A percentile compares a stretch with the other conserved stretches of the same genome.
phyloP scores from a whole-genome alignment of 2,797 vertebrate species.

The Heteromormyrus szaboi region DNA sequence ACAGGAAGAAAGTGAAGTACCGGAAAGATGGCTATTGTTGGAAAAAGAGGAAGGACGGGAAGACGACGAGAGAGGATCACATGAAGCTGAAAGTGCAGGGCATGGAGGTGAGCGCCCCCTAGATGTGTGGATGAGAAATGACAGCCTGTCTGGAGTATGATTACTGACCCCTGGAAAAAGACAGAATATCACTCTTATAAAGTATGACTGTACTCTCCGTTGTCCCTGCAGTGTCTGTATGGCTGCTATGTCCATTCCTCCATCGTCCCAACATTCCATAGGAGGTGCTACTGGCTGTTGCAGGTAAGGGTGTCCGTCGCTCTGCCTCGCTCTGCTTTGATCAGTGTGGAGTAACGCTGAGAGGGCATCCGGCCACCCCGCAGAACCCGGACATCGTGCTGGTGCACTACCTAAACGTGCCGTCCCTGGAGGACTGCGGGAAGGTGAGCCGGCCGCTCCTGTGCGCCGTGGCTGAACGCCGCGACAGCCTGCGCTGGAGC shows the following conservation, averaged over 20 bases:
- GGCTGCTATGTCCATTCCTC: constrained; percentile 91
- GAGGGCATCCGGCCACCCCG: constrained; percentile 10
- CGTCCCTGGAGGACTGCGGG: constrained; percentile 92
- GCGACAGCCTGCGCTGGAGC: constrained; percentile 98
- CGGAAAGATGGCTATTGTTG: constrained; percentile 84
- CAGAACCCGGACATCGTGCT: constrained; percentile 97
- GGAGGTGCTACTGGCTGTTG: constrained; percentile 86
- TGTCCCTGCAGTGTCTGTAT: constrained; percentile 74
- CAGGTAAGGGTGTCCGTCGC: constrained; percentile 58
- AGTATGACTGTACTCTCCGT: not conserved
- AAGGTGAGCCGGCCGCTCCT: constrained; percentile 92
- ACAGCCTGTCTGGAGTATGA: not conserved
- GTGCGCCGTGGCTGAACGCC: constrained; percentile 96
- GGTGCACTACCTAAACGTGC: constrained; percentile 97
- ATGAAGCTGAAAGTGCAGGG: constrained; percentile 90
- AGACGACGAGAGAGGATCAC: constrained; percentile 83
- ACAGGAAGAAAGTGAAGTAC: constrained; percentile 88
- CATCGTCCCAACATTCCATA: constrained; percentile 89
- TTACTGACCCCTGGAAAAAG: not conserved
- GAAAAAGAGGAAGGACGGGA: constrained; percentile 85
- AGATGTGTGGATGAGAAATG: not conserved
- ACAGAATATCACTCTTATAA: not conserved
- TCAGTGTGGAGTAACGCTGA: not conserved
- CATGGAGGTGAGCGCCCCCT: constrained; percentile 63
- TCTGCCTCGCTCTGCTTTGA: not conserved